phyloP scores from a whole-genome alignment of 2,888 invertebrate genomes.

The Drosophila meridiana region DNA sequence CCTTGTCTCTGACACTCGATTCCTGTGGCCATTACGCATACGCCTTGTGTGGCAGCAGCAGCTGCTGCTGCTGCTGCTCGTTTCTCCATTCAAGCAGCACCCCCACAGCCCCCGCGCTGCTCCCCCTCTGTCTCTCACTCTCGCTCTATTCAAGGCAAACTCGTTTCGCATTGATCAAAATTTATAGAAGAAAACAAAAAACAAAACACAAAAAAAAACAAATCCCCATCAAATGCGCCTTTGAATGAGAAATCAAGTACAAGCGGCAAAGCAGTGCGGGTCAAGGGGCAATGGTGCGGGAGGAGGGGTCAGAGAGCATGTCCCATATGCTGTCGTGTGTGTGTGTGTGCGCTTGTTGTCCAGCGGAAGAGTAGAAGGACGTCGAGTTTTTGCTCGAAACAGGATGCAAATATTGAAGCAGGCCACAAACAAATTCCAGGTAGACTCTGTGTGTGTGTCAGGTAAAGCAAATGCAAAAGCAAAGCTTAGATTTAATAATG shows the following conservation, averaged over 20 bases:
- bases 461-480: slow-evolving; percentile 26
- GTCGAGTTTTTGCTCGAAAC: slow-evolving; percentile 60
- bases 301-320: slow-evolving; percentile 22
- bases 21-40: slow-evolving; percentile 45
- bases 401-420: slow-evolving; percentile 62
- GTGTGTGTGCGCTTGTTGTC: slow-evolving; percentile 10
- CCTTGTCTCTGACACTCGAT: slow-evolving; percentile 58
- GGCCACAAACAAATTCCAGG: slow-evolving; percentile 36
- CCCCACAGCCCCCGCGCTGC: not conserved
- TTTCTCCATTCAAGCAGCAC: slow-evolving; percentile 7
- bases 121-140: not conserved
- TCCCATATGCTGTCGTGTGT: slow-evolving; percentile 15
- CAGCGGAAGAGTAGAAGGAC: slow-evolving; percentile 77
- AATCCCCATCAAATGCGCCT: slow-evolving; percentile 41
- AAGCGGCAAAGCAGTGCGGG: not conserved
- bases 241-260: slow-evolving; percentile 74
- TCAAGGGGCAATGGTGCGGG: slow-evolving; percentile 12
- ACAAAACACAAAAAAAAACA: slow-evolving; percentile 11
- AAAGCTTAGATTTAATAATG: slow-evolving; percentile 15
- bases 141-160: slow-evolving; percentile 22
- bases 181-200: slow-evolving; percentile 9
- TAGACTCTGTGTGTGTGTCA: slow-evolving; percentile 33
- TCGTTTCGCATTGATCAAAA: slow-evolving; percentile 37
- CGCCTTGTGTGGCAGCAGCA: slow-evolving; percentile 42
- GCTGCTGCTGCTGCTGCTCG: slow-evolving; percentile 20